Percentiles rank a stretch among this genome's conserved stretches.
phyloP scores from a whole-genome alignment of 2,888 invertebrate species.

The Erpobdella octoculata region DNA sequence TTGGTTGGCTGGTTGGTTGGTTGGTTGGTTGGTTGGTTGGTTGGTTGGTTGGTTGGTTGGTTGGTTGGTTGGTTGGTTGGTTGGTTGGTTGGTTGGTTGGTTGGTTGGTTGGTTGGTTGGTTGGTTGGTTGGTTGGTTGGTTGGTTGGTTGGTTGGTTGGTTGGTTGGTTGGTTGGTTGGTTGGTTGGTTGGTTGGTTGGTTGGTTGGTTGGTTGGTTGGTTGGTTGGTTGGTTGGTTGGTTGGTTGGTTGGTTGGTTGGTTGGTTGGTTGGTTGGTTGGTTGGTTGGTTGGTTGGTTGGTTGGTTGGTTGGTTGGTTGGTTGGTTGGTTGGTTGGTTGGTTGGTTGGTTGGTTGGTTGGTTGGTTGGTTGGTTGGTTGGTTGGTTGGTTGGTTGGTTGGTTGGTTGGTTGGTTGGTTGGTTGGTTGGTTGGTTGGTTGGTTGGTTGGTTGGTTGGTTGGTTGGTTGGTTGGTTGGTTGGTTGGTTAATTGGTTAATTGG shows the following conservation, averaged over 20 bases:
- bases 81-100: slow-evolving; percentile 16
- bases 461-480: slow-evolving; percentile 25
- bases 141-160: slow-evolving; percentile 21
- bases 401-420: slow-evolving; percentile 23
- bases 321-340: slow-evolving; percentile 23
- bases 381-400: slow-evolving; percentile 21
- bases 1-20: slow-evolving; percentile 16
- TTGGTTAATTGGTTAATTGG: slow-evolving; percentile 19
- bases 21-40: not conserved
- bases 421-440: slow-evolving; percentile 25
- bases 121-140: slow-evolving; percentile 25
- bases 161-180: slow-evolving; percentile 23
- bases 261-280: slow-evolving; percentile 24
- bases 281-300: slow-evolving; percentile 25
- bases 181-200: slow-evolving; percentile 24
- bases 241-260: slow-evolving; percentile 16
- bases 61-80: not conserved
- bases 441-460: slow-evolving; percentile 23
- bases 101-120: slow-evolving; percentile 24
- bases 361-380: slow-evolving; percentile 24
- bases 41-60: slow-evolving; percentile 22
- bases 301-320: slow-evolving; percentile 21
- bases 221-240: not conserved
- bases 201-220: slow-evolving; percentile 24
- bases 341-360: slow-evolving; percentile 24